Base-by-base conservation (phyloP, 2,113 vertebrate species). In the Pithys albifrons region DNA sequence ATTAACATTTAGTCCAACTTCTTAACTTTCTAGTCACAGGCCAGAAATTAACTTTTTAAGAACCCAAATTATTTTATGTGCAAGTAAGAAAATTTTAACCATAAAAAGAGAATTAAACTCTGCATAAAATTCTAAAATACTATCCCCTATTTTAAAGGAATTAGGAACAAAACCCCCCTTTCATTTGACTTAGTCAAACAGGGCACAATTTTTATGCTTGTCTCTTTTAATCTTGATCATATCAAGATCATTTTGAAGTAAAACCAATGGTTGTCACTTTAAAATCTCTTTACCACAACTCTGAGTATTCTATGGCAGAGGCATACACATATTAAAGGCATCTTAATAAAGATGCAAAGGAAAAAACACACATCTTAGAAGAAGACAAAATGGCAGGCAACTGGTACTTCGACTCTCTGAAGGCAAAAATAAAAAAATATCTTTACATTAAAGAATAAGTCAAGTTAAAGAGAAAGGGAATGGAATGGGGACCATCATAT, bases 51-150 rank as follows among this genome's bases (percentile, higher is more conserved):
- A 98, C 97, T 97, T 98, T 97, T 96, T 98, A 98, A 98, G 98
- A 98, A 98, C 97, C 97, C 98, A 99, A 99, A 99, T 99, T 99
- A 99, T 98, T 99, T 98, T 99, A 98, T 98, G 99, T 99, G 98
- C 98, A 99, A 98, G 98, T 98, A 98, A 98, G 98, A 98, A 99
- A 98, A 98, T 98, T 97, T 98, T 99, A 99, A 99, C 98, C 98
- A 99, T 98, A 99, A 98, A 97, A 97, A 98, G 98, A 98, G 97
- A 98, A 98, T 98, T 98, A 99, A 98, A 98, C 98, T 98, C 98
- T 98, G 98, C 98, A 98, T 99, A 98, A 98, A 98, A 98, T 98
- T 98, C 98, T 99, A 98, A 99, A 98, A 98, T 98, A 98, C 98
- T 98, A 98, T 98, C 98, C 98, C 98, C 98, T 99, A 98, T 97